phyloP scores from a whole-genome alignment of 2,797 vertebrate genomes.

The Tragelaphus oryx region DNA sequence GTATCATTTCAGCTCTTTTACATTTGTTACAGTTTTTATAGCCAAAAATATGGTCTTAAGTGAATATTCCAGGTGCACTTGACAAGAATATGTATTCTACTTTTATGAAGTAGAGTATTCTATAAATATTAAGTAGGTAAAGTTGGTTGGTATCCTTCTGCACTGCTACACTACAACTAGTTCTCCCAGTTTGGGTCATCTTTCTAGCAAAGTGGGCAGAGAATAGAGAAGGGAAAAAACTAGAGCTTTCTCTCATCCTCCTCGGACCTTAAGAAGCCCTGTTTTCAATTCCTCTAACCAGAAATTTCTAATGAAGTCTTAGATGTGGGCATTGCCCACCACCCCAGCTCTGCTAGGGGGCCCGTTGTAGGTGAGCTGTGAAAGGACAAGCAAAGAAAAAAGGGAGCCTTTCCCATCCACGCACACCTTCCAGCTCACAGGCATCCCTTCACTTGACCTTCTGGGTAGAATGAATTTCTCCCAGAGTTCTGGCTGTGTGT shows the following conservation, averaged over 20 bases:
- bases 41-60: not conserved
- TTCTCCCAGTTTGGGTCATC: not conserved
- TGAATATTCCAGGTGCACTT: not conserved
- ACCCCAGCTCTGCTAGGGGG: not conserved
- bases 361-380: not conserved
- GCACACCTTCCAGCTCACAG: not conserved
- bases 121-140: not conserved
- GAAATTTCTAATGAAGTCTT: not conserved
- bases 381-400: not conserved
- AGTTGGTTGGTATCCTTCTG: not conserved
- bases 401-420: not conserved
- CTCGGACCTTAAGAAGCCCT: not conserved
- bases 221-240: not conserved
- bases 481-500: not conserved
- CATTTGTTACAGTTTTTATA: not conserved
- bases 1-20: not conserved
- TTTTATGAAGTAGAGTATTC: not conserved
- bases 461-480: not conserved
- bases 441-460: not conserved
- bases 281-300: not conserved
- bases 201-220: not conserved
- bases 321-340: not conserved
- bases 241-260: not conserved
- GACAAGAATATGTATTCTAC: not conserved
- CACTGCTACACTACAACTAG: not conserved